These are phyloP conservation scores for Bergia puertoricense DNA, from an alignment of 92 coral and sea anemone species.

Conservation along the genomic window DNA sequence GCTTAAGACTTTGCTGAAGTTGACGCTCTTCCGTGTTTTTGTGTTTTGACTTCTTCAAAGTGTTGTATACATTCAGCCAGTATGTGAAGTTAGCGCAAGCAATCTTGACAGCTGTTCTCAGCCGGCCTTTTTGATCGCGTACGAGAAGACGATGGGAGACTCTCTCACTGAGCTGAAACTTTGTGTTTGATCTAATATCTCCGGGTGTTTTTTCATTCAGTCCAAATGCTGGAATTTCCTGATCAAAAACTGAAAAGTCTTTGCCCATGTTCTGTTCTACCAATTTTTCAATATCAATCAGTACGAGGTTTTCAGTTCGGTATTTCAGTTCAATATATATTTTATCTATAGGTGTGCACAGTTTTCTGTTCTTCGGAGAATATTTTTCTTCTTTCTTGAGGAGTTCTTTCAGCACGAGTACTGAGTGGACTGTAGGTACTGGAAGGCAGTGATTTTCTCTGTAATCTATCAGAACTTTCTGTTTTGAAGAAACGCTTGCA, in stretches of 20 bases:
- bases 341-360: not conserved
- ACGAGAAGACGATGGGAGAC: constrained; percentile 50
- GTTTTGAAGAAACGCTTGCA: constrained; percentile 6
- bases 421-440: not conserved
- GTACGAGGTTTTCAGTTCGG: constrained; percentile 65
- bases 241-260: constrained; percentile 8
- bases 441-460: constrained; percentile 18
- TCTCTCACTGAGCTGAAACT: constrained; percentile 47
- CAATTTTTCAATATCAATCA: constrained; percentile 59
- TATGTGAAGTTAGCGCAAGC: constrained; percentile 73
- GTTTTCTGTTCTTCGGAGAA: constrained; percentile 55
- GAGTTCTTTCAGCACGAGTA: constrained; percentile 13
- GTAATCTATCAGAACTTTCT: constrained; percentile 3
- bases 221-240: constrained; percentile 53
- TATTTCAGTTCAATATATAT: constrained; percentile 46
- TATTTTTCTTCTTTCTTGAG: constrained; percentile 51
- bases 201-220: constrained; percentile 52
- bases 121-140: constrained; percentile 59
- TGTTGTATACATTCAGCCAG: constrained; percentile 69
- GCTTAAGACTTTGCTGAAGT: constrained; percentile 67
- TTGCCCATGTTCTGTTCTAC: constrained; percentile 44
- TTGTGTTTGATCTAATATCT: constrained; percentile 47
- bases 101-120: constrained; percentile 73
- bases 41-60: constrained; percentile 53
- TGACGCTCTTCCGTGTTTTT: constrained; percentile 62